Base-by-base conservation (phyloP, 2,113 vertebrate species). In the Ceyx margarethae region DNA sequence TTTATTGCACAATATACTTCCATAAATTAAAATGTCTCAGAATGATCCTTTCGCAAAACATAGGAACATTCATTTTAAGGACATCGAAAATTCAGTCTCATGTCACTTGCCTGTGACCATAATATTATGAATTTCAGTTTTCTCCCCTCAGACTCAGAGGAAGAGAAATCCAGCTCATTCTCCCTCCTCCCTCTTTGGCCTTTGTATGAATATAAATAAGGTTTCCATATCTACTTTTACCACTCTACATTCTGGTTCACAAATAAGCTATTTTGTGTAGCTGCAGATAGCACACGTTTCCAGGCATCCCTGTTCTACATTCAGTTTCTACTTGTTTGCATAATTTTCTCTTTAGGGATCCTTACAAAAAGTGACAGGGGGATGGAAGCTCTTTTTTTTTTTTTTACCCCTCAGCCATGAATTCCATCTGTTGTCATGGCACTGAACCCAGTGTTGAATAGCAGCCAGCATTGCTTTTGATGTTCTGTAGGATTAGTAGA, bases 381-480 rank as follows among this genome's bases (percentile, higher is more conserved):
- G 77, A 85, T 97, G 76, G 65, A 93, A 87, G 62, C 22, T 3
- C 37, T 71, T 66, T 95, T 89, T 90, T 93, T 81, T 66, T 66
- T 91, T 94, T 96, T 91, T 89, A 92, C 62, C 87, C 92, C 91
- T 95, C 48, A 91, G 80, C 57, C 77, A 91, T 95, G 74, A 91
- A 96, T 90, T 96, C 96, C 96, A 96, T 97, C 95, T 97, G 96
- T 97, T 96, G 94, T 91, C 91, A 85, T 97, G 91, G 97, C 81
- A 90, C 74, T 95, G 96, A 96, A 95, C 90, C 89, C 91, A 95
- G 81, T 42, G 75, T 6, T 82, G 93, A 97, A 96, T 91, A 96
- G 88, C 84, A 96, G 89, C 94, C 93, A 95, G 94, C 61, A 85
- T 45, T 91, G 90, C 53, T 83, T 96, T 94, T 87, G 62, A 96